Evolutionary conservation across 2,888 invertebrate genomes (phyloP).

Genomic region (Carpatolechia fugitivella): DNA sequence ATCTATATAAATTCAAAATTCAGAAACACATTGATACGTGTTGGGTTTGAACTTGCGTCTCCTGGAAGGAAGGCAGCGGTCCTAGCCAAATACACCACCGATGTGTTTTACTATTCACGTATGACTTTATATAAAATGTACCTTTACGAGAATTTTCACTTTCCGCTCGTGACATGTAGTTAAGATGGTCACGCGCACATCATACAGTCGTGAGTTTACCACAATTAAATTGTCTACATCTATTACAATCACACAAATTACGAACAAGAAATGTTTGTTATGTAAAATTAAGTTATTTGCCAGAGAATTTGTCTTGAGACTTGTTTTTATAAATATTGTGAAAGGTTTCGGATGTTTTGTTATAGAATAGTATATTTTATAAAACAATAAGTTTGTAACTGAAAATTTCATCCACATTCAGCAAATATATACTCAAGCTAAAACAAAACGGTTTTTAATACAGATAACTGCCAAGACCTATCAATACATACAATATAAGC

Average conservation of each 20-base stretch:
- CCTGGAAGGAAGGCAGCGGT: too few species aligned
- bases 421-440: too few species aligned
- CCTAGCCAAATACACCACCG: too few species aligned
- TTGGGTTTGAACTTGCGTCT: too few species aligned
- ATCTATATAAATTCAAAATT: too few species aligned
- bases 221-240: constrained; percentile 49
- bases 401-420: too few species aligned
- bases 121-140: background rate
- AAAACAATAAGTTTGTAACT: too few species aligned
- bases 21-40: too few species aligned
- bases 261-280: constrained; percentile 30
- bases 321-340: background rate
- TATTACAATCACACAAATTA: constrained; percentile 35
- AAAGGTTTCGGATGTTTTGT: background rate
- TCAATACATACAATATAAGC: background rate
- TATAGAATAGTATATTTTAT: too few species aligned
- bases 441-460: too few species aligned
- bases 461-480: background rate
- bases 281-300: constrained; percentile 18
- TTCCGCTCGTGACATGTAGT: constrained; percentile 40
- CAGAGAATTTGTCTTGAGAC: background rate
- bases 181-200: constrained; percentile 35
- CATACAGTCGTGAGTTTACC: constrained; percentile 34
- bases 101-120: too few species aligned
- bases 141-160: constrained; percentile 40